phyloP scores from a whole-genome alignment of 2,888 invertebrate species.

The Fissipunctia ypsillon region DNA sequence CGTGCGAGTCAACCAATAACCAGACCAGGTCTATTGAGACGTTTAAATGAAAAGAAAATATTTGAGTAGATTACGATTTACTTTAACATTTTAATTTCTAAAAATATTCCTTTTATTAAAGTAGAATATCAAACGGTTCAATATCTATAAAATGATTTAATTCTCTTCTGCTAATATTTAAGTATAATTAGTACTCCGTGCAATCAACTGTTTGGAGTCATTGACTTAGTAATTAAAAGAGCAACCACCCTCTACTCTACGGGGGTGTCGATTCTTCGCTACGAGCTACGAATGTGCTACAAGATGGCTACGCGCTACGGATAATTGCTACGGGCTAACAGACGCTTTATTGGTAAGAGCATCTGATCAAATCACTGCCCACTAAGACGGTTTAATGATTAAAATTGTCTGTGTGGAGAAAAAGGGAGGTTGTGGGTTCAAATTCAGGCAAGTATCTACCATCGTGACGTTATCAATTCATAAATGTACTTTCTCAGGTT shows the following conservation, averaged over 20 bases:
- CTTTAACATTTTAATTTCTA: neutral
- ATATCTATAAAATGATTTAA: neutral
- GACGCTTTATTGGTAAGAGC: neutral
- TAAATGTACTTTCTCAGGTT: too few species aligned
- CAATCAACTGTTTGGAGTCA: neutral
- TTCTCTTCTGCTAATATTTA: neutral
- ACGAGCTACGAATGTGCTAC: slow-evolving; percentile 11
- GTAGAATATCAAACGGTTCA: too few species aligned
- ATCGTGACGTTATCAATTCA: too few species aligned
- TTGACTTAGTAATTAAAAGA: slow-evolving; percentile 10
- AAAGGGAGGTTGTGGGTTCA: too few species aligned
- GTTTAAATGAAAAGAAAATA: neutral
- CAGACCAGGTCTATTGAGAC: too few species aligned
- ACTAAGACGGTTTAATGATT: neutral
- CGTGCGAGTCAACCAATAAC: too few species aligned
- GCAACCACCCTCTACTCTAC: neutral
- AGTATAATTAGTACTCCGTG: neutral
- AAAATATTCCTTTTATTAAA: neutral
- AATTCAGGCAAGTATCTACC: too few species aligned
- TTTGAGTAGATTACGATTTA: neutral
- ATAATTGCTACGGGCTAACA: neutral
- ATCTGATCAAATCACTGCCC: neutral
- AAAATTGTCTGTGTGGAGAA: too few species aligned
- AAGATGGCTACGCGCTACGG: slow-evolving; percentile 19
- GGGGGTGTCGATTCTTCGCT: neutral